phyloP scores from a whole-genome alignment of 2,797 vertebrate species.

The Anguilla obscura region DNA sequence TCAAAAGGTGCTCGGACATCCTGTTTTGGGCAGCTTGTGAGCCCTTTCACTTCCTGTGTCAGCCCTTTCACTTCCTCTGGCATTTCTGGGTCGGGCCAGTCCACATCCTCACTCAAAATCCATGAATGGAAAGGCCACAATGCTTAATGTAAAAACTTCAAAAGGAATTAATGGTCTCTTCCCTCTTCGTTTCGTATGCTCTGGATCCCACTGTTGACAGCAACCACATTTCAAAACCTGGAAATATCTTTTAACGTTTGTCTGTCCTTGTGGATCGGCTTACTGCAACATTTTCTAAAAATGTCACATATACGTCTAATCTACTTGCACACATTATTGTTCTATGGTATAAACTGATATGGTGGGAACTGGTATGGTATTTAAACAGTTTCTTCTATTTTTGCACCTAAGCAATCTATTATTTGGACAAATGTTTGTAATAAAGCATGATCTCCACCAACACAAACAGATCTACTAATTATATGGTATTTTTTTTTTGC shows the following conservation, averaged over 20 bases:
- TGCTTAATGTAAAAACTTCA: not conserved
- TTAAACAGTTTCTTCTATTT: not conserved
- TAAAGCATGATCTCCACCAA: not conserved
- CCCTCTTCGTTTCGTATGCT: not conserved
- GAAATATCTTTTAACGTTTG: not conserved
- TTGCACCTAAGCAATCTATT: not conserved
- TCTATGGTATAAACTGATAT: not conserved
- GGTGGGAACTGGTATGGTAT: not conserved
- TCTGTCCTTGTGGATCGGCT: slow-evolving; percentile 5
- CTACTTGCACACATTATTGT: not conserved
- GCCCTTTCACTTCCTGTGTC: slow-evolving; percentile 24
- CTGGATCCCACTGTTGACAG: not conserved
- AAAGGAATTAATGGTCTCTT: not conserved
- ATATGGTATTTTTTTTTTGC: not conserved
- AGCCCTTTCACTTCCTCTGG: slow-evolving; percentile 69
- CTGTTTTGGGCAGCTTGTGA: slow-evolving; percentile 79
- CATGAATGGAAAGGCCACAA: slow-evolving; percentile 9
- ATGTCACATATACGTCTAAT: not conserved
- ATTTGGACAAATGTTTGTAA: not conserved
- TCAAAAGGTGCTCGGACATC: slow-evolving; percentile 73
- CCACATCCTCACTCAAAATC: slow-evolving; percentile 19
- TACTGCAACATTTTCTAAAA: slow-evolving; percentile 5
- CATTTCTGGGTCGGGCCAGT: slow-evolving; percentile 39
- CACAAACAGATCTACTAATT: not conserved
- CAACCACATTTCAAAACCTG: not conserved